Conservation (phyloP, 2,888 invertebrate genomes). For the Beris morrisii region DNA sequence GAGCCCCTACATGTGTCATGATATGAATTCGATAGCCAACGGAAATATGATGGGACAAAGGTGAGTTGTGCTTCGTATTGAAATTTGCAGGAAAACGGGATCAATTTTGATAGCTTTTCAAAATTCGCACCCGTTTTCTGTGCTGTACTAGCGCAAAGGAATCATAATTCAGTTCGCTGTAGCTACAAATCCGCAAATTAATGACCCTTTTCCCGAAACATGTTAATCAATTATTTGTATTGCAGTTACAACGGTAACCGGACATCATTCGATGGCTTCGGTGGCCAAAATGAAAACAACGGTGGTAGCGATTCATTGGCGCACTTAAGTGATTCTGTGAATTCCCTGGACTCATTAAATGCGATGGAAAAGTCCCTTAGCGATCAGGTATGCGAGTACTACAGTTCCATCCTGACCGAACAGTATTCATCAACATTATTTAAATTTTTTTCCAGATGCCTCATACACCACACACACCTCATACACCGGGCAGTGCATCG, state of each 20-base stretch:
- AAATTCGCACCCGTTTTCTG: background rate
- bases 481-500: constrained; percentile 72
- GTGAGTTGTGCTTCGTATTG: constrained; percentile 37
- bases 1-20: constrained; percentile 88
- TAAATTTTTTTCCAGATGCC: constrained; percentile 63
- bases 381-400: constrained; percentile 69
- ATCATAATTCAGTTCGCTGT: background rate
- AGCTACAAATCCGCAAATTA: too few relatives aligned
- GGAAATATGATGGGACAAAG: constrained; percentile 76
- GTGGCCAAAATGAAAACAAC: constrained; percentile 43
- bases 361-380: constrained; percentile 92
- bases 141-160: background rate
- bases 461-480: constrained; percentile 79
- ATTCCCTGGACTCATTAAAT: constrained; percentile 86
- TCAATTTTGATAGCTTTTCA: background rate
- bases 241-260: constrained; percentile 42
- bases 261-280: constrained; percentile 41
- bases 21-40: constrained; percentile 90
- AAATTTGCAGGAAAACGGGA: too few relatives aligned
- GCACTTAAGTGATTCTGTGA: constrained; percentile 83
- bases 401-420: background rate
- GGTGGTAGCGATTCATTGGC: constrained; percentile 72
- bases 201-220: too few relatives aligned
- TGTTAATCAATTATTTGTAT: background rate
- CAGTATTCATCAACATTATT: background rate